Base-by-base conservation (phyloP, 2,888 invertebrate species). In the Erebia ligea region DNA sequence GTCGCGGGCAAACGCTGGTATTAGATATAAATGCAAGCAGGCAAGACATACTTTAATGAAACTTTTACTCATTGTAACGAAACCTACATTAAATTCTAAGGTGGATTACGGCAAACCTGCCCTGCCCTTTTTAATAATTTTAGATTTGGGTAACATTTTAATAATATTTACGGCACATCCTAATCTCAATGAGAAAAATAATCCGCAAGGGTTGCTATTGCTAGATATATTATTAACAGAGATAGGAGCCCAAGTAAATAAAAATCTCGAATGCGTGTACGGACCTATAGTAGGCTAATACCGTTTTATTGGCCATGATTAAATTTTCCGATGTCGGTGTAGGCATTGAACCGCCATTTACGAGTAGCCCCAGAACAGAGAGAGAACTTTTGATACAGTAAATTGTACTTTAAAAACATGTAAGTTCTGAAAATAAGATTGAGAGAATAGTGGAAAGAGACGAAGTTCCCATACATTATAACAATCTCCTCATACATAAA, bases 211-310 rank as follows among this genome's bases (percentile, higher is more conserved):
- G 25, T 57, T 25, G 40, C 34, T 34, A 34, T 58, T 34, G 15
- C 34, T 15, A 34, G 34, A 58, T 40, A 58, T 40, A 21, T 11
- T 15, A 48, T 48, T 15, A 48, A 15, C 5, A 13, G 48, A 48
- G 21, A 58, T 8, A n/a, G 34, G 13, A 34, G 58, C 58, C 40
- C 40, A 58, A 58, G 58, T 34, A 58, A 58, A 58, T 58, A 58
- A 58, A 58, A 58, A 58, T 58, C 34, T 40, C 58, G 40, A 58
- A 58, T 40, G 34, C 40, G 15, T 15, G 1, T 58, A 34, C 2
- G 25, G 25, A 34, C 0, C 34, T 1, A 34, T 6, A 58, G 8
- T 58, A n/a, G n/a, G n/a, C n/a, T n/a, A 34, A 58, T 34, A 15
- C 34, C 34, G 34, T 5, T 34, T 58, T 40, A 58, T 58, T 40